phyloP scores from a whole-genome alignment of 1,140 invertebrate genomes.

The Papilio machaon region DNA sequence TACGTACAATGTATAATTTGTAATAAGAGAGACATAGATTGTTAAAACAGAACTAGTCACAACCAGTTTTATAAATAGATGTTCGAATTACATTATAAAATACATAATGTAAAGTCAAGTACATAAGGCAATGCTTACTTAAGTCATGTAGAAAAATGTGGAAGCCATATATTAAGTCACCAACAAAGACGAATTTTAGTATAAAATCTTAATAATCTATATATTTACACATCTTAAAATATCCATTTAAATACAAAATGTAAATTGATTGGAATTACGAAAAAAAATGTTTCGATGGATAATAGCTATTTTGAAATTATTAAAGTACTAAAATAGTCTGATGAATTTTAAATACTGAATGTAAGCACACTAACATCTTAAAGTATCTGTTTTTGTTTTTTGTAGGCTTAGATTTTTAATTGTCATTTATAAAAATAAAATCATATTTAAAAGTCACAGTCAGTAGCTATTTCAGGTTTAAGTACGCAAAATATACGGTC shows the following conservation, averaged over 20 bases:
- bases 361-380: too few relatives aligned
- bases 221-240: slow-evolving; percentile 33
- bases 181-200: slow-evolving; percentile 37
- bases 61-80: slow-evolving; percentile 64
- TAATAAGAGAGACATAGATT: slow-evolving; percentile 28
- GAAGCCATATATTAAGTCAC: slow-evolving; percentile 40
- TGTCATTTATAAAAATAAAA: too few relatives aligned
- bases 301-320: not conserved
- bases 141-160: slow-evolving; percentile 36
- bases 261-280: not conserved
- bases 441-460: not conserved
- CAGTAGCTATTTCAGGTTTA: slow-evolving; percentile 7
- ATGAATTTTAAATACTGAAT: too few relatives aligned
- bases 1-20: slow-evolving; percentile 24
- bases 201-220: slow-evolving; percentile 32
- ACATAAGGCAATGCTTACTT: slow-evolving; percentile 42
- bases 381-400: not conserved
- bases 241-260: not conserved
- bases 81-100: slow-evolving; percentile 45
- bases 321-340: not conserved
- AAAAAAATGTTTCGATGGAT: not conserved
- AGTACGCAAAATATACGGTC: slow-evolving; percentile 24
- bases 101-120: slow-evolving; percentile 25
- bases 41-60: slow-evolving; percentile 58
- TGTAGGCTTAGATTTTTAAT: too few relatives aligned